Conservation (phyloP, 2,113 vertebrate genomes). For the Pan troglodytes region DNA sequence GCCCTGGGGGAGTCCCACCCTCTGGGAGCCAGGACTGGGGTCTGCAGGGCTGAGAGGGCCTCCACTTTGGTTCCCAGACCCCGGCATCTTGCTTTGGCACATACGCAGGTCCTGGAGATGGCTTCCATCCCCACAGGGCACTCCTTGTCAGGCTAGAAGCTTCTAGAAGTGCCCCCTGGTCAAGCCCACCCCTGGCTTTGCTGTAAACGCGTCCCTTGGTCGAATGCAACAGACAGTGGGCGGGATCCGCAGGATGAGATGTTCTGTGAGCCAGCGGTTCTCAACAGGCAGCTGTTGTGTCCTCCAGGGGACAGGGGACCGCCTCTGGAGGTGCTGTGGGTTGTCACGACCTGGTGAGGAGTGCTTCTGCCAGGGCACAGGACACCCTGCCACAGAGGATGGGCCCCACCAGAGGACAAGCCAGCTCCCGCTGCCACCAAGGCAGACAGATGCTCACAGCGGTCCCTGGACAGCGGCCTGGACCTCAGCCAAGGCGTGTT, state of each 20-base stretch:
- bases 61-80: background rate
- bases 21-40: background rate
- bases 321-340: no score
- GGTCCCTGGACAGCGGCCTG: background rate
- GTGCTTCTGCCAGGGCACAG: no score
- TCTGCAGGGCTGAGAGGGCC: background rate
- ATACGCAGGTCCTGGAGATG: rapidly evolving
- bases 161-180: background rate
- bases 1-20: rapidly evolving
- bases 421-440: rapidly evolving
- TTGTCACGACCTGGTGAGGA: background rate
- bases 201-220: no score
- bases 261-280: background rate
- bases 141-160: background rate
- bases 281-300: background rate
- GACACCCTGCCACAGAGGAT: no score
- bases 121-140: background rate
- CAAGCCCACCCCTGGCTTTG: background rate
- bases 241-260: rapidly evolving
- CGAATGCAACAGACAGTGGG: rapidly evolving
- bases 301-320: background rate
- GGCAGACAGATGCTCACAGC: rapidly evolving
- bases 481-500: background rate
- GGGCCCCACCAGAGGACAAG: background rate
- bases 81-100: background rate